These are phyloP conservation scores for Gymnocheta viridis DNA, from an alignment of 2,888 invertebrate species.

Conservation along the genomic window DNA sequence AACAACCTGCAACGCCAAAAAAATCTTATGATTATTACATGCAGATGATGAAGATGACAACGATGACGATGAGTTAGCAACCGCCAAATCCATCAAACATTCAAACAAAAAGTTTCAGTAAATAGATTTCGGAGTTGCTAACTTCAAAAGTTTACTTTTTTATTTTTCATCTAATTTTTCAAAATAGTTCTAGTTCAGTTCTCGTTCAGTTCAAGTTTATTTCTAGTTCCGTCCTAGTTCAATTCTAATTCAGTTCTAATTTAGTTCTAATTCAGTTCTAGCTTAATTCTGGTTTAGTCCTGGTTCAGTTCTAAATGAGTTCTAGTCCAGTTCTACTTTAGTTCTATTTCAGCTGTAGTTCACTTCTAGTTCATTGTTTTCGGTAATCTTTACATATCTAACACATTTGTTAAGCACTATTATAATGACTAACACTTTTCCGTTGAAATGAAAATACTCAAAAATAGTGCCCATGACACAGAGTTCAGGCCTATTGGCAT, in stretches of 20 bases:
- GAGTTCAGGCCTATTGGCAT: too few species aligned
- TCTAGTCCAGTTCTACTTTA: neutral
- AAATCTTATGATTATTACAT: constrained; percentile 57
- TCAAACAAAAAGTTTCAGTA: neutral
- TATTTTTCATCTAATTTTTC: neutral
- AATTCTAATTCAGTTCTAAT: neutral
- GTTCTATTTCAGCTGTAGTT: neutral
- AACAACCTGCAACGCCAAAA: constrained; percentile 43
- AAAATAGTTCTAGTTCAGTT: neutral
- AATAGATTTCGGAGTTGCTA: neutral
- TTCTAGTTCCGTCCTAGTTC: neutral
- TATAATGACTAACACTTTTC: too few species aligned
- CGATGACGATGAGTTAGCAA: constrained; percentile 33
- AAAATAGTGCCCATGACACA: too few species aligned
- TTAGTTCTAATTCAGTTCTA: neutral
- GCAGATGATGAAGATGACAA: constrained; percentile 34
- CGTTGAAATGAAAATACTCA: too few species aligned
- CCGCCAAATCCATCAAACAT: neutral
- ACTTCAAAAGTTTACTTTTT: neutral
- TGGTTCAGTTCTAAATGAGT: neutral
- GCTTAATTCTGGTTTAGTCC: neutral
- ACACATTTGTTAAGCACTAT: too few species aligned
- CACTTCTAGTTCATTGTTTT: too few species aligned
- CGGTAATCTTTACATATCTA: too few species aligned
- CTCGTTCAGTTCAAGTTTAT: neutral